Base-by-base conservation (phyloP, 2,797 vertebrate genomes). In the Hapalemur alaotrensis region DNA sequence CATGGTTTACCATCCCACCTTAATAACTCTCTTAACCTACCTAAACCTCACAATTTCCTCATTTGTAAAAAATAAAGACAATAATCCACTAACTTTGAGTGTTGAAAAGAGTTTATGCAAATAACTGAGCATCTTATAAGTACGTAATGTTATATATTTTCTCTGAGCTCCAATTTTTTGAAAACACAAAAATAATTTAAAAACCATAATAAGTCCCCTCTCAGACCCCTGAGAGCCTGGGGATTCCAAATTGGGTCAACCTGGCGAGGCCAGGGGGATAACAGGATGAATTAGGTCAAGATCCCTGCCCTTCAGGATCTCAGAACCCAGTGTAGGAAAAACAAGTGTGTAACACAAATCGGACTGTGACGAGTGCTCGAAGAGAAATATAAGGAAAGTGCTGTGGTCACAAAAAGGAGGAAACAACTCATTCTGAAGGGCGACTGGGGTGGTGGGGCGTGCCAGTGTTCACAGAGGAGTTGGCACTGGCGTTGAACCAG, bases 241-340 rank as follows among this genome's bases (percentile, higher is more conserved):
- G 23, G 50, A 82, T 79, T 86, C 92, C 70, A 91, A 93, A 91
- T 1, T 93, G 84, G 86, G 69, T 94, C 54, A 93, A 76, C 17
- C 41, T 50, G n/a, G 28, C 20, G 72, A 87, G 80, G 59, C 41
- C 43, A 61, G 30, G n/a, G 57, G 41, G 84, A 87, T 32, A 75
- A 23, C 75, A 83, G 7, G 41, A 91, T 90, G 78, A 95, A 93
- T 32, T 67, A 96, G 89, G 86, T 83, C 91, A 93, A 86, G 78
- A 85, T 81, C 46, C 54, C 54, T 79, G 35, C 18, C 52, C 54
- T 54, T 86, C 52, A 93, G 57, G 89, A 89, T 83, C 18, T 91
- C 69, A 79, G 83, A 94, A 80, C 20, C 10, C 17, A 54, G 14
- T 18, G 23, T 2, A 76, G 17, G 23, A 89, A 92, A 94, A 46